Evolutionary conservation across 2,113 vertebrate species (phyloP), one percentile per base, ranked within the genome.

Genomic region (Oreochromis niloticus): DNA sequence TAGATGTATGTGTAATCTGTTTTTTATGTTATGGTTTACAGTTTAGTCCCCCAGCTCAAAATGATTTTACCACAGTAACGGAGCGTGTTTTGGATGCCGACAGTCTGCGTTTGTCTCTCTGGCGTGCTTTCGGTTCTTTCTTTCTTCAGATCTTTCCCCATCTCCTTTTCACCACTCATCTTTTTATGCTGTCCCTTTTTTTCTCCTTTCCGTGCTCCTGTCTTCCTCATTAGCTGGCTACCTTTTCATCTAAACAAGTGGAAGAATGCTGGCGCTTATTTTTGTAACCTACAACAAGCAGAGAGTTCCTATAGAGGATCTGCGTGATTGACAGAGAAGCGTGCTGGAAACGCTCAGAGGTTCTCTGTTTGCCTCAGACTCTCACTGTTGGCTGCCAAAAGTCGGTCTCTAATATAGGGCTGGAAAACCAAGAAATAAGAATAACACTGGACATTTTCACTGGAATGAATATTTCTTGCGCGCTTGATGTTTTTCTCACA

Each of bases 231-330:
- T 88, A 83, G 54, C 54, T 7, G n/a, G 30, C 73, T 79, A 54
- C 56, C 73, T 85, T 83, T 88, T 56, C 68, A 55, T 91, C 82
- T 50, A 86, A 88, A 88, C 88, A 87, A 92, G 84, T 46, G 14
- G 27, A 89, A 93, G 94, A 96, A 96, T 94, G 91, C 85, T n/a
- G 56, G 8, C 82, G 91, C 88, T 94, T 96, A 91, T 96, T 96
- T 96, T 92, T 82, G 55, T 94, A 93, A 95, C 88, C 90, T 86
- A 84, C 82, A 78, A 91, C 66, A 71, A 86, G 82, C 78, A 91
- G 80, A 43, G 41, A 27, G 43, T 89, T 95, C 87, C 90, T 55
- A 48, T 32, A 73, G 88, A 84, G 86, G 30, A n/a, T 87, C 8
- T 24, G 41, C 13, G 2, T 96, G 96, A 96, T 94, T 94, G 95